Conservation (phyloP, 2,797 vertebrate genomes). For the Poecile montanus region DNA sequence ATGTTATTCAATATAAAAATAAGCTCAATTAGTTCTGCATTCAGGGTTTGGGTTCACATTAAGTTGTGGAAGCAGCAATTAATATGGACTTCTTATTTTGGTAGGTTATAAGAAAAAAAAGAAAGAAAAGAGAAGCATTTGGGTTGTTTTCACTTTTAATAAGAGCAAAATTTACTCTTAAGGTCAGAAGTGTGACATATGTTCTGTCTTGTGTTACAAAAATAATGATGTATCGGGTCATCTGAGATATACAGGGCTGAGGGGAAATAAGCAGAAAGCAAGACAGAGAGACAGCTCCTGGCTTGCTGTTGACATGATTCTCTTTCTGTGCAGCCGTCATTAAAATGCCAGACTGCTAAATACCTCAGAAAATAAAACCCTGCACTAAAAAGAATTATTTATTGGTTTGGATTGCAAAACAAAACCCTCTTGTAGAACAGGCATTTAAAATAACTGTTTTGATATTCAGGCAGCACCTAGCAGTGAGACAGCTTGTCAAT, state of each 20-base stretch:
- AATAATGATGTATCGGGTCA: constrained; percentile 43
- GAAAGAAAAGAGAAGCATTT: neutral
- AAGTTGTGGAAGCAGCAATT: neutral
- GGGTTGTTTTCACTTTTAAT: constrained; percentile 27
- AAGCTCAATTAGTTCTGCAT: neutral
- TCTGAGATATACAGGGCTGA: neutral
- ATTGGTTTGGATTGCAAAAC: constrained; percentile 2
- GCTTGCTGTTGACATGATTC: neutral
- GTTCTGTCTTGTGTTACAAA: constrained; percentile 15
- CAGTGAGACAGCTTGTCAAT: constrained; percentile 50
- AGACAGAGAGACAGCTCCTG: neutral
- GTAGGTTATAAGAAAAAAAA: neutral
- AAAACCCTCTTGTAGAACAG: neutral
- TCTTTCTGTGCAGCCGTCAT: neutral
- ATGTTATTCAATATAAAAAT: constrained; percentile 14
- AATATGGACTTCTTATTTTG: neutral
- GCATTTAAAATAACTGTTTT: constrained; percentile 47
- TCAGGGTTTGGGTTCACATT: neutral
- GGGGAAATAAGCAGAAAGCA: neutral
- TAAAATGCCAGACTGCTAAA: constrained; percentile 34
- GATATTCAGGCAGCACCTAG: constrained; percentile 33
- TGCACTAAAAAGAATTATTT: constrained; percentile 10
- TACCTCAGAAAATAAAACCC: constrained; percentile 24
- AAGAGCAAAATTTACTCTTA: constrained; percentile 15
- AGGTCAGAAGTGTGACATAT: constrained; percentile 6